Percentiles rank a stretch among this genome's conserved stretches.
Conservation (phyloP, 2,888 invertebrate genomes). For the Gerosis bhagava region DNA sequence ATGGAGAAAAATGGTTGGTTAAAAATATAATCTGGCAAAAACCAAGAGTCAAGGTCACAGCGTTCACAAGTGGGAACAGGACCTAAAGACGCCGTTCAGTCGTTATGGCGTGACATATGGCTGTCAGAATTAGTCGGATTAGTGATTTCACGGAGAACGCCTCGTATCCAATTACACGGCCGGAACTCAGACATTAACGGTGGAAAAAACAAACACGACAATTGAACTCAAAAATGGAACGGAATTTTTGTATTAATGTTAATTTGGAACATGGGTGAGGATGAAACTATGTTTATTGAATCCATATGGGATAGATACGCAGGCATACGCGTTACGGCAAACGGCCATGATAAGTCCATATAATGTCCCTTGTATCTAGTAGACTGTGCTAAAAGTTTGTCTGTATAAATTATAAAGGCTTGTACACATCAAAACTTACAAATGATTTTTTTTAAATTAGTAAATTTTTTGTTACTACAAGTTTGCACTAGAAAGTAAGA, state of each 20-base stretch:
- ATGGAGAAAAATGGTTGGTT: neutral
- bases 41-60: constrained; percentile 28
- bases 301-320: constrained; percentile 38
- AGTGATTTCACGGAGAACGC: constrained; percentile 77
- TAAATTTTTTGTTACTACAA: too few species aligned
- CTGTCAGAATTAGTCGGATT: constrained; percentile 81
- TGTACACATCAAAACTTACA: too few species aligned
- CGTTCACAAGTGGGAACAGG: constrained; percentile 16
- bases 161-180: constrained; percentile 74
- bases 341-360: too few species aligned
- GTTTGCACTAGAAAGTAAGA: too few species aligned
- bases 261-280: constrained; percentile 46
- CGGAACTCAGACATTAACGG: constrained; percentile 64
- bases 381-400: too few species aligned
- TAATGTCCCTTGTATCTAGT: too few species aligned
- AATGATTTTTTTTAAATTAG: too few species aligned
- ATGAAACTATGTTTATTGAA: constrained; percentile 42
- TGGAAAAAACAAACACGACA: constrained; percentile 69
- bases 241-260: constrained; percentile 51
- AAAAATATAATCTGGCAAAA: too few species aligned
- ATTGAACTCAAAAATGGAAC: constrained; percentile 60
- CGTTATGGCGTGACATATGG: constrained; percentile 79
- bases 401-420: too few species aligned
- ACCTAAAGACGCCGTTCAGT: constrained; percentile 48
- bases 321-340: too few species aligned